phyloP scores from a whole-genome alignment of 2,888 invertebrate genomes.

The Spilarctia lutea region DNA sequence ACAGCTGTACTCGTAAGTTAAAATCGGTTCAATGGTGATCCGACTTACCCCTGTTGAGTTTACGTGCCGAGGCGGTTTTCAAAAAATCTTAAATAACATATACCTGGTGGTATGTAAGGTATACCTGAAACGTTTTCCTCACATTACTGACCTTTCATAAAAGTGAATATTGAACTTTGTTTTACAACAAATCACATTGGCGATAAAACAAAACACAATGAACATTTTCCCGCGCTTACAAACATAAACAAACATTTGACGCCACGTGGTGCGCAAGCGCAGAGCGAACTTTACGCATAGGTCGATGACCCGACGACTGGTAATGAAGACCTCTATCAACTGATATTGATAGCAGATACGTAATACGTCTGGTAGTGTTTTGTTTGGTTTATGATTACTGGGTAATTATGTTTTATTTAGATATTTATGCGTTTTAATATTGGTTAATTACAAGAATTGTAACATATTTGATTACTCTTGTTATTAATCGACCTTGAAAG shows the following conservation, averaged over 20 bases:
- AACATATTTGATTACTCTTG: not conserved
- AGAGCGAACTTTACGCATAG: constrained; percentile 43
- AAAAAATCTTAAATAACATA: no score
- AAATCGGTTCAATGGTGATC: not conserved
- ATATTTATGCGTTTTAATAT: not conserved
- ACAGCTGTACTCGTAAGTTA: not conserved
- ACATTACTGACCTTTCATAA: not conserved
- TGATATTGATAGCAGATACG: constrained; percentile 16
- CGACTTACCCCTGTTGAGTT: not conserved
- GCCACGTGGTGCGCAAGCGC: constrained; percentile 45
- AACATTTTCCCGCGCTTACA: constrained; percentile 42
- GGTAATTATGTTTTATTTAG: not conserved
- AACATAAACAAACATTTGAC: constrained; percentile 47
- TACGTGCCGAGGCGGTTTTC: not conserved
- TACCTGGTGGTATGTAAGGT: not conserved
- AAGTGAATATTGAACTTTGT: not conserved
- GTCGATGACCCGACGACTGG: constrained; percentile 33
- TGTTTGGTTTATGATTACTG: constrained; percentile 1
- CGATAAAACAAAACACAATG: constrained; percentile 12
- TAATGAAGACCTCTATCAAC: constrained; percentile 24
- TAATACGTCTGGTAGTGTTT: constrained; percentile 1
- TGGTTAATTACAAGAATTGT: not conserved
- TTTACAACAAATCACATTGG: not conserved
- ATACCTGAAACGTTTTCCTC: not conserved
- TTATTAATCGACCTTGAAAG: not conserved